Percentiles rank a stretch among this genome's conserved stretches.
phyloP scores from a whole-genome alignment of 2,888 invertebrate genomes.

The Brachyopa scutellaris region DNA sequence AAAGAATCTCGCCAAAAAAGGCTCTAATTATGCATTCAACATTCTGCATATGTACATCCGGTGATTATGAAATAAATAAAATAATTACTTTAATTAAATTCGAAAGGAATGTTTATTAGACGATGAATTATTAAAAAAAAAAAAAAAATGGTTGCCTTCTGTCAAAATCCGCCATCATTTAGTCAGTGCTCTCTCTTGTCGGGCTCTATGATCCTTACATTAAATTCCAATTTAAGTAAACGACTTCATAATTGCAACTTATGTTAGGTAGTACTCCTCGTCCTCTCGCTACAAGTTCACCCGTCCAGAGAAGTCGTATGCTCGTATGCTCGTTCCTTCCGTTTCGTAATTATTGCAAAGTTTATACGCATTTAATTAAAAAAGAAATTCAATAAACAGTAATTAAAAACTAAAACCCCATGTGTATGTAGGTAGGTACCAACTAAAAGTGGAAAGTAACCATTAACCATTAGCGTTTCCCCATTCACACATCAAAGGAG shows the following conservation, averaged over 20 bases:
- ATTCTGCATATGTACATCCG: constrained; percentile 18
- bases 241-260: constrained; percentile 71
- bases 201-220: constrained; percentile 66
- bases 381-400: constrained; percentile 70
- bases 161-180: neutral
- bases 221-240: constrained; percentile 72
- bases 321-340: neutral
- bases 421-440: constrained; percentile 8
- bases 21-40: constrained; percentile 28
- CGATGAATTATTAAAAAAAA: neutral
- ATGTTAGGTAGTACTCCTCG: too few relatives aligned
- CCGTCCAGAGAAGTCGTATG: neutral
- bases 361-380: constrained; percentile 71
- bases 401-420: constrained; percentile 72
- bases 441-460: constrained; percentile 30
- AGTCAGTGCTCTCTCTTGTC: constrained; percentile 13
- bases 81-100: constrained; percentile 64
- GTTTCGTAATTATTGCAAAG: constrained; percentile 62
- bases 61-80: constrained; percentile 25
- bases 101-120: constrained; percentile 57
- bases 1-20: constrained; percentile 8
- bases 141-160: neutral
- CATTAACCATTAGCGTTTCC: constrained; percentile 64
- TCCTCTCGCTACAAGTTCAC: constrained; percentile 65
- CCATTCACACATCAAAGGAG: constrained; percentile 61